phyloP scores from a whole-genome alignment of 92 coral and sea anemone species.

The Micromussa lordhowensis region DNA sequence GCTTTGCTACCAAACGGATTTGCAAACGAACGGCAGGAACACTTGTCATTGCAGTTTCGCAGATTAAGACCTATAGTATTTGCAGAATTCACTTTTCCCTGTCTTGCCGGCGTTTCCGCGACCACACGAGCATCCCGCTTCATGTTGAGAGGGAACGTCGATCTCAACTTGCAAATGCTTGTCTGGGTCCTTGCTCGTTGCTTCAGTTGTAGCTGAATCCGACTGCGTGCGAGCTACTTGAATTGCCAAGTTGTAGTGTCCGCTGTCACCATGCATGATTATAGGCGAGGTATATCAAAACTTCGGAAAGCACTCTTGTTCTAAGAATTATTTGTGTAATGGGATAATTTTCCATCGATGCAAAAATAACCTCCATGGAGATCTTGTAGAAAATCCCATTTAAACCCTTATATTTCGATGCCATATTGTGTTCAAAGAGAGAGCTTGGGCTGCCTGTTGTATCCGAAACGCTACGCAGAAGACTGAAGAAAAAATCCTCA shows the following conservation, averaged over 20 bases:
- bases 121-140: conserved; percentile 52
- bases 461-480: too few species aligned
- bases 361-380: conserved; percentile 45
- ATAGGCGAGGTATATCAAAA: conserved; percentile 35
- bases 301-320: conserved; percentile 36
- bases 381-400: too few species aligned
- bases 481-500: too few species aligned
- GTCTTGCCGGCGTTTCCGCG: conserved; percentile 42
- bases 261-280: conserved; percentile 46
- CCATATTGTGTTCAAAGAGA: too few species aligned
- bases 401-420: too few species aligned
- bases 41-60: conserved; percentile 20
- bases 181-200: too few species aligned
- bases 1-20: conserved; percentile 44
- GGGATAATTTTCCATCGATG: conserved; percentile 57
- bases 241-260: conserved; percentile 48
- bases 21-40: conserved; percentile 41
- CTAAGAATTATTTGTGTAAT: conserved; percentile 36
- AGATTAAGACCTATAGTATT: conserved; percentile 28
- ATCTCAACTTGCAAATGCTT: too few species aligned
- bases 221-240: not conserved
- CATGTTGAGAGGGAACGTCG: not conserved
- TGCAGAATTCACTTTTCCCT: conserved; percentile 46
- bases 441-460: too few species aligned
- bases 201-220: too few species aligned